A percentile compares a stretch with the other conserved stretches of the same genome.
Conservation (phyloP, 2,797 vertebrate genomes). For the Chrysocyon brachyurus region DNA sequence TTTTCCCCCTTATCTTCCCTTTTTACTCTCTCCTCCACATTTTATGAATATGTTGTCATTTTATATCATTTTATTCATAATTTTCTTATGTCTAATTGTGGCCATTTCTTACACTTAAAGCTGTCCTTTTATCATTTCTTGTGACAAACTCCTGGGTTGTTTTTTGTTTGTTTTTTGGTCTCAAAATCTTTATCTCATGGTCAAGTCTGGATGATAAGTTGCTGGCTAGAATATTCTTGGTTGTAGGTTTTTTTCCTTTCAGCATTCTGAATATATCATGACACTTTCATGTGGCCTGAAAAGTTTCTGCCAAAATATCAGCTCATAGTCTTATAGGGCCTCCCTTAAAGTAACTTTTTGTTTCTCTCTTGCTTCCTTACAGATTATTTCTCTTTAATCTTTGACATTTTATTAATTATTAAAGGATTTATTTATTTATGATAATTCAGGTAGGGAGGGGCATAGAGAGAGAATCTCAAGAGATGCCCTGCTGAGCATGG, state of each 20-base stretch:
- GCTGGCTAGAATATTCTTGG: background rate
- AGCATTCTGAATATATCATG: background rate
- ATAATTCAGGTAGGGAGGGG: background rate
- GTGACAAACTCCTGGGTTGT: background rate
- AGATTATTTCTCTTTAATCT: background rate
- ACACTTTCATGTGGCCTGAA: background rate
- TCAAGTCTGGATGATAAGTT: background rate
- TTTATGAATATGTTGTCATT: background rate
- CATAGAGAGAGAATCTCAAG: background rate
- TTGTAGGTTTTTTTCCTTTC: background rate
- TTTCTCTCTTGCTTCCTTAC: background rate
- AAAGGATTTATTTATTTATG: too few relatives aligned
- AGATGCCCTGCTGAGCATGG: background rate
- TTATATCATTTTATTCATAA: background rate
- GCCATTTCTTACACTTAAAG: background rate
- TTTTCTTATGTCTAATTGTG: background rate
- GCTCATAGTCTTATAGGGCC: background rate
- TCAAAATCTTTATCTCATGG: background rate
- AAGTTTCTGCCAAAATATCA: background rate
- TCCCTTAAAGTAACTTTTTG: background rate
- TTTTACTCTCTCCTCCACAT: background rate
- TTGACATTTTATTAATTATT: background rate
- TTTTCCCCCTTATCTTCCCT: background rate
- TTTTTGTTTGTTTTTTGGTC: background rate
- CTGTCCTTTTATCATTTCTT: background rate